Evolutionary conservation across 2,113 vertebrate species (phyloP).

Genomic region (Sylvilagus bachmani): DNA sequence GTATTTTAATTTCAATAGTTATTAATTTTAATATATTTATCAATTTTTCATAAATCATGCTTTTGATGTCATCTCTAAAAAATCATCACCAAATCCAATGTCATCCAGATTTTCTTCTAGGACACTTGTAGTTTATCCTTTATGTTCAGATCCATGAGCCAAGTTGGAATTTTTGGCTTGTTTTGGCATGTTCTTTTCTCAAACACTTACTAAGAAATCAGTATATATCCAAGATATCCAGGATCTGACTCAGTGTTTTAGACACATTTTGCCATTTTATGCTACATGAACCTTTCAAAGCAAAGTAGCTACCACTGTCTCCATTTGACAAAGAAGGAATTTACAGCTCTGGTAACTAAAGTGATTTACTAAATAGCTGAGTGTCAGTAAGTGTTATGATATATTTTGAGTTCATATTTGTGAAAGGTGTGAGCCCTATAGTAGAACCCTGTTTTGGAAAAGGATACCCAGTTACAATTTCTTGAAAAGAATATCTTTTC

Average conservation of each 20-base stretch:
- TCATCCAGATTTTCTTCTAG: not conserved
- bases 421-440: not conserved
- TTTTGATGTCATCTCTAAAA: not conserved
- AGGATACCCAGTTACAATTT: not conserved
- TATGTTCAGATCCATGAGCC: not conserved
- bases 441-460: not conserved
- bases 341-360: too few species aligned
- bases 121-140: not conserved
- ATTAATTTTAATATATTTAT: not conserved
- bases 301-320: too few species aligned
- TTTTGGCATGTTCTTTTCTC: too few species aligned
- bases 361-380: too few species aligned
- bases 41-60: not conserved
- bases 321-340: too few species aligned
- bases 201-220: too few species aligned
- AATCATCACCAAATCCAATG: not conserved
- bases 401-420: conserved; percentile 20
- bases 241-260: too few species aligned
- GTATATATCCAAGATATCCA: too few species aligned
- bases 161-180: too few species aligned
- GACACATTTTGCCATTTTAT: too few species aligned
- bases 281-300: too few species aligned
- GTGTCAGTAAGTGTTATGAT: not conserved
- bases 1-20: not conserved
- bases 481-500: not conserved